Conservation (phyloP, 2,113 vertebrate genomes). For the Pseudorhombus dupliciocellatus region DNA sequence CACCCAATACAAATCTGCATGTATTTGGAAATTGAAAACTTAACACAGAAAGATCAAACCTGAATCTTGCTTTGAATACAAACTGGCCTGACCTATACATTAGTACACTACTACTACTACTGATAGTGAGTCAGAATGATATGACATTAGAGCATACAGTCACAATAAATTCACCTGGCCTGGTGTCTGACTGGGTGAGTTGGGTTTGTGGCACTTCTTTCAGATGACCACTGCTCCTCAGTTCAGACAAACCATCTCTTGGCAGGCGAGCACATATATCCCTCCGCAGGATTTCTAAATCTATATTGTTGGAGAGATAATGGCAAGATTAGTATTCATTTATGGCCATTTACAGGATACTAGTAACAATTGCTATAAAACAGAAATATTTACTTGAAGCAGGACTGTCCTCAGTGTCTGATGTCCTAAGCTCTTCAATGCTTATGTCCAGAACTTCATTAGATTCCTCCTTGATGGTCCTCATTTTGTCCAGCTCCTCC, state of each 20-base stretch:
- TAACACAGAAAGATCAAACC: no score
- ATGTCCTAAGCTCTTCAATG: conserved; percentile 80
- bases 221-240: conserved; percentile 45
- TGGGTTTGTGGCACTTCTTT: conserved; percentile 34
- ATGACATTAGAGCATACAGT: not conserved
- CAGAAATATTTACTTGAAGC: conserved; percentile 37
- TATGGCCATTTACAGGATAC: no score
- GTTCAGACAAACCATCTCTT: conserved; percentile 36
- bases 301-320: conserved; percentile 40
- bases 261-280: conserved; percentile 68
- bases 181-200: conserved; percentile 45
- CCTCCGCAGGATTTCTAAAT: conserved; percentile 82
- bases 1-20: no score
- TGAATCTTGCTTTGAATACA: no score
- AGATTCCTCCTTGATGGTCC: conserved; percentile 76
- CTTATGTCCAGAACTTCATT: conserved; percentile 75
- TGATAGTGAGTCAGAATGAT: no score
- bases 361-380: no score
- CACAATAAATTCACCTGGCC: conserved; percentile 61
- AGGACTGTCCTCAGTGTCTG: conserved; percentile 77
- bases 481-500: conserved; percentile 82
- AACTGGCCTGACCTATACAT: no score
- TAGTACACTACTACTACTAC: no score
- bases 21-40: no score
- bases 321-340: not conserved